Evolutionary conservation across 2,888 invertebrate genomes (phyloP), one percentile per base, ranked within the genome.

Genomic region (Laothoe populi): DNA sequence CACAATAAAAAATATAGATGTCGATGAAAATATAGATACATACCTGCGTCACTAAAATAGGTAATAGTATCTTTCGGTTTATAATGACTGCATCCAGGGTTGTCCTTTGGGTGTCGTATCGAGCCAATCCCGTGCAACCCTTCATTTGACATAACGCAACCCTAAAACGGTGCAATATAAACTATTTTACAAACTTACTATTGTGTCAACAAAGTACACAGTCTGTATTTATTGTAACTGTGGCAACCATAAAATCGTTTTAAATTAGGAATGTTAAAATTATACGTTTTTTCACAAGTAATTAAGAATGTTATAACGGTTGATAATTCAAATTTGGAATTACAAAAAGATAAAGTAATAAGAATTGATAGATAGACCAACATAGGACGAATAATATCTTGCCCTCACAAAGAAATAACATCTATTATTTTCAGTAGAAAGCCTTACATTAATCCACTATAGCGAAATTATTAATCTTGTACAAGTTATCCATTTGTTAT

Each of bases 201-300:
- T 68, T 68, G 61, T 66, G 67, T 70, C 74, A 77, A 66, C 66
- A 72, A 42, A 45, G 70, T 73, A 80, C 81, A 81, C 66, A 79
- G 73, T 74, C 76, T 77, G 68, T 77, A 71, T 82, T 79, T 82
- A 77, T 75, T 65, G 66, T 67, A 38, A 44, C 13, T 68, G 73
- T 73, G 73, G 76, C 71, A 44, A 65, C 78, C 66, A 72, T 64
- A 59, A 64, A 42, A 8, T 44, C 42, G 62, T 62, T 64, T 11
- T 26, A 57, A 64, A 61, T 53, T 45, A 58, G 59, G 64, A 69
- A 48, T 38, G 7, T 57, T 3, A 11, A 1, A 31, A 4, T 8
- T 4, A 31, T 5, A 3, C 11, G 38, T 35, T 35, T 35, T 35
- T 35, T 35, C 8, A n/a, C n/a, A n/a, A n/a, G n/a, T n/a, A n/a